phyloP scores from a whole-genome alignment of 2,888 invertebrate genomes.

The Alitta virens region DNA sequence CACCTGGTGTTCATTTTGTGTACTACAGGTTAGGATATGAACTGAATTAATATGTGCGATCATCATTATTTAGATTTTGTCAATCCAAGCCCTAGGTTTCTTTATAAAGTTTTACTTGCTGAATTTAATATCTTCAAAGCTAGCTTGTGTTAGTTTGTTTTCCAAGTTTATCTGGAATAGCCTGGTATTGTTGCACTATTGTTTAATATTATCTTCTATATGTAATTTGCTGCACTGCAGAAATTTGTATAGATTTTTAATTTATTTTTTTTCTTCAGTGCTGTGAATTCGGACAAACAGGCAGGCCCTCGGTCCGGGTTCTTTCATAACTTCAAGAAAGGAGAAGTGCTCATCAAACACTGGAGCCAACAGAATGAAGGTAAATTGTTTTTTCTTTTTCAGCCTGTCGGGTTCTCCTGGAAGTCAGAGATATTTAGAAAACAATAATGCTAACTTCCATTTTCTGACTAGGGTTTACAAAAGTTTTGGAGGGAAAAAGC shows the following conservation, averaged over 20 bases:
- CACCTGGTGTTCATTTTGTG: constrained; percentile 90
- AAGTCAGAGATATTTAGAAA: no score
- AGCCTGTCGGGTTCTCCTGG: neutral
- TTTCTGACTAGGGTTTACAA: no score
- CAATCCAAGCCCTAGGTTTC: neutral
- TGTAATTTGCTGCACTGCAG: no score
- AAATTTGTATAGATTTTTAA: no score
- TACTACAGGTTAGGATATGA: constrained; percentile 68
- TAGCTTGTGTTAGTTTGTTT: constrained; percentile 1
- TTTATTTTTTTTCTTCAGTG: no score
- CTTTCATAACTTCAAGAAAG: constrained; percentile 76
- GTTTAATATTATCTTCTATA: no score
- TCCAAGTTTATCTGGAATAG: no score
- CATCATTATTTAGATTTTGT: neutral
- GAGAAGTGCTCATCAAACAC: constrained; percentile 81
- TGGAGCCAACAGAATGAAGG: constrained; percentile 83
- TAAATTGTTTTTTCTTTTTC: constrained; percentile 52
- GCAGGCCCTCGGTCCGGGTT: constrained; percentile 78
- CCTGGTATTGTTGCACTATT: no score
- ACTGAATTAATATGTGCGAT: neutral
- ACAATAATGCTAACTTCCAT: no score
- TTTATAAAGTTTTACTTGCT: no score
- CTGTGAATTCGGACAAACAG: constrained; percentile 58
- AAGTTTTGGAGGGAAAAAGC: no score
- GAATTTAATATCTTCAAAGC: no score